These are phyloP conservation scores for Zaprionus ghesquierei DNA, from an alignment of 1,140 invertebrate genomes.

Conservation along the genomic window DNA sequence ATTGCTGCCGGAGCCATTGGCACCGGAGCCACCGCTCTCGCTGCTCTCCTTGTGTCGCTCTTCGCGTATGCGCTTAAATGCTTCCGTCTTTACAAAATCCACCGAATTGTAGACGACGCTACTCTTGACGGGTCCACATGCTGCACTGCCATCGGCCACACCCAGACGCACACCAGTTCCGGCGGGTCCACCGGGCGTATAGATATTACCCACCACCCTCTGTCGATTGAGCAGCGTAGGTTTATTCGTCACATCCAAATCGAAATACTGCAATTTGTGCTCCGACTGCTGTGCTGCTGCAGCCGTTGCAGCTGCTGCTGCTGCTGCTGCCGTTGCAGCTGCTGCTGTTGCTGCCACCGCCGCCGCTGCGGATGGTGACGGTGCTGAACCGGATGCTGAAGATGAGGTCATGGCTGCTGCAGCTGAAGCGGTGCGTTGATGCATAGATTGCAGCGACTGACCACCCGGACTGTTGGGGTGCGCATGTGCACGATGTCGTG, in stretches of 20 bases:
- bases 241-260: slow-evolving; percentile 86
- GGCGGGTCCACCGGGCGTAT: slow-evolving; percentile 32
- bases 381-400: background rate
- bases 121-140: slow-evolving; percentile 65
- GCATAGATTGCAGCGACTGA: slow-evolving; percentile 50
- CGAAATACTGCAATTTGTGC: slow-evolving; percentile 86
- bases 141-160: slow-evolving; percentile 39
- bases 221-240: slow-evolving; percentile 66
- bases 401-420: slow-evolving; percentile 56
- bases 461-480: slow-evolving; percentile 68
- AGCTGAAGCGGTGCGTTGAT: slow-evolving; percentile 70
- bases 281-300: slow-evolving; percentile 49
- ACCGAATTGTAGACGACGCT: slow-evolving; percentile 93
- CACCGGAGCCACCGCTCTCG: slow-evolving; percentile 32
- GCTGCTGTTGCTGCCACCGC: background rate
- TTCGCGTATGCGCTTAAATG: slow-evolving; percentile 93
- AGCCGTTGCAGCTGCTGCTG: background rate
- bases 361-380: no score
- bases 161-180: slow-evolving; percentile 40
- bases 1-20: background rate
- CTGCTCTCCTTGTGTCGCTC: slow-evolving; percentile 86
- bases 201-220: slow-evolving; percentile 67
- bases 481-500: slow-evolving; percentile 59
- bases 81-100: slow-evolving; percentile 95
- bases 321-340: slow-evolving; percentile 2